Conservation (phyloP, 2,888 invertebrate species). For the Pristionchus fissidentatus region DNA sequence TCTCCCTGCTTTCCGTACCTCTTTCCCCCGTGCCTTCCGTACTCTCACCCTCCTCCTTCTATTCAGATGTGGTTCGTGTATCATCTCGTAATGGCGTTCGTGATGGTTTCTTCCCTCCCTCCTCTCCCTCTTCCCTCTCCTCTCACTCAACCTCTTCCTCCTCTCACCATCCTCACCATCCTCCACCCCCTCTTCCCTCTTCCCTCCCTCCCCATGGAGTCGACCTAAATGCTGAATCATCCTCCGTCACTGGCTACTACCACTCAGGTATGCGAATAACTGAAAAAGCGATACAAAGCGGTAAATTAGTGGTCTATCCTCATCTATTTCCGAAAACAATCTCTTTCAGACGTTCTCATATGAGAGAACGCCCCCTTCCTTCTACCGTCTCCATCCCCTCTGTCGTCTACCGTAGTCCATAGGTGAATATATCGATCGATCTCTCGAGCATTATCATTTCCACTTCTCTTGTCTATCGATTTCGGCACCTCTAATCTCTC, state of each 20-base stretch:
- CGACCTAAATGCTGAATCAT: slow-evolving; percentile 51
- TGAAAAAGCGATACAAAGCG: neutral
- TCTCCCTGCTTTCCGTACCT: neutral
- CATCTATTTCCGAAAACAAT: neutral
- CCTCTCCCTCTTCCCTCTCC: slow-evolving; percentile 26
- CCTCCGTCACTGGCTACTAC: slow-evolving; percentile 52
- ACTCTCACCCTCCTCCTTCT: neutral
- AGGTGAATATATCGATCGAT: slow-evolving; percentile 22
- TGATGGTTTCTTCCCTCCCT: slow-evolving; percentile 14
- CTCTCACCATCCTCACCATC: slow-evolving; percentile 14
- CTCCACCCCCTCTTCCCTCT: slow-evolving; percentile 38
- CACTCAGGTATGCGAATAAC: neutral
- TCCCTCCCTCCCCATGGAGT: neutral
- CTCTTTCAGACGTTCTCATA: slow-evolving; percentile 48
- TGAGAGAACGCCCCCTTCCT: neutral
- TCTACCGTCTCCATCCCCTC: neutral
- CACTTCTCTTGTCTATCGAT: slow-evolving; percentile 30
- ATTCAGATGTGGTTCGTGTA: slow-evolving; percentile 33
- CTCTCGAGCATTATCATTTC: neutral
- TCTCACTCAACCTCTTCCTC: slow-evolving; percentile 5
- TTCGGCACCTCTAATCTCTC: slow-evolving; percentile 28
- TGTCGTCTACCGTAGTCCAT: slow-evolving; percentile 30
- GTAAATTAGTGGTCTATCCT: neutral
- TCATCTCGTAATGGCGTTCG: slow-evolving; percentile 37
- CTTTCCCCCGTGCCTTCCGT: neutral